Conservation (phyloP, 2,888 invertebrate species). For the Mechanitis messenoides region DNA sequence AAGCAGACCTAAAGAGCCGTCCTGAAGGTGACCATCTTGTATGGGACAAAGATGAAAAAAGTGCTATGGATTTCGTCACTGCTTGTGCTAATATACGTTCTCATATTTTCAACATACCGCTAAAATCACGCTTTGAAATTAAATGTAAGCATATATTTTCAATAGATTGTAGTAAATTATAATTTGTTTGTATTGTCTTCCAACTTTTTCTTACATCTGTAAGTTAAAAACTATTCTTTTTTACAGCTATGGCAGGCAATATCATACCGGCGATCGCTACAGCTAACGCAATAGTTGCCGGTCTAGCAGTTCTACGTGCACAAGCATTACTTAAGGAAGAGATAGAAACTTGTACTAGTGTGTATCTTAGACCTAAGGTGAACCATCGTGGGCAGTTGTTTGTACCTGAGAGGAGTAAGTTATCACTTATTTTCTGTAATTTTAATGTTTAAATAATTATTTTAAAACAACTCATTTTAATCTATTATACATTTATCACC, state of each 20-base stretch:
- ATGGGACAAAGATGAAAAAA: slow-evolving; percentile 98
- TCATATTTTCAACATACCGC: slow-evolving; percentile 90
- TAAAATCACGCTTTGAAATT: slow-evolving; percentile 93
- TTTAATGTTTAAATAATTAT: too few relatives aligned
- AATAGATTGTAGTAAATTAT: neutral
- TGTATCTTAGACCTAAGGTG: slow-evolving; percentile 84
- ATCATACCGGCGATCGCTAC: slow-evolving; percentile 99
- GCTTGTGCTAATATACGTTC: slow-evolving; percentile 96
- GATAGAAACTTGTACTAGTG: slow-evolving; percentile 82
- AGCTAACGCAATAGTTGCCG: slow-evolving; percentile 98
- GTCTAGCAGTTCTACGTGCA: slow-evolving; percentile 93
- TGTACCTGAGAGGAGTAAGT: slow-evolving; percentile 81
- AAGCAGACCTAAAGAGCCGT: slow-evolving; percentile 73
- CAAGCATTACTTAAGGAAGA: slow-evolving; percentile 84
- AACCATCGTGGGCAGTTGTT: slow-evolving; percentile 84
- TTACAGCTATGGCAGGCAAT: slow-evolving; percentile 96
- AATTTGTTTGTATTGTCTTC: too few relatives aligned
- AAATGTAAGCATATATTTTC: slow-evolving; percentile 82
- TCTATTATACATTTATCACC: too few relatives aligned
- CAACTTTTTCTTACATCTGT: too few relatives aligned
- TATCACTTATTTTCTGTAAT: too few relatives aligned
- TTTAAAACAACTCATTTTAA: too few relatives aligned
- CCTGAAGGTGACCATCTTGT: slow-evolving; percentile 82
- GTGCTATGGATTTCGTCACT: slow-evolving; percentile 97
- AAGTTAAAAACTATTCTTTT: slow-evolving; percentile 2